Evolutionary conservation across 2,888 invertebrate species (phyloP).

Genomic region (Craniophora ligustri): DNA sequence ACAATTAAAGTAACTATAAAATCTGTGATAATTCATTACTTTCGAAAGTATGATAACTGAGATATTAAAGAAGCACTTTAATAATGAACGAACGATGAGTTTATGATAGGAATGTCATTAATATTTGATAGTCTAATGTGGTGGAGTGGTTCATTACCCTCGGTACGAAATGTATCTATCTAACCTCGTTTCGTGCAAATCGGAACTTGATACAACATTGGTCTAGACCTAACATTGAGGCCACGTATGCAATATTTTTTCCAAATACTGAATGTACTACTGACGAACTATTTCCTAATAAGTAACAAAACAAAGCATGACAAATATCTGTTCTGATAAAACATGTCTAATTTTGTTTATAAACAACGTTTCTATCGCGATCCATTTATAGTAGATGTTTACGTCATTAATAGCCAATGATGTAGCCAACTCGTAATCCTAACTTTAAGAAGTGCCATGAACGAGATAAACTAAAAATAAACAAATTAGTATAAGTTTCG

Average conservation of each 20-base stretch:
- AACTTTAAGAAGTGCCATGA: conserved; percentile 20
- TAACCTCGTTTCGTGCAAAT: conserved; percentile 72
- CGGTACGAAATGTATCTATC: conserved; percentile 66
- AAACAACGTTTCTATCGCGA: conserved; percentile 25
- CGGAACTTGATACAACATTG: conserved; percentile 70
- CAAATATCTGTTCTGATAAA: conserved; percentile 14
- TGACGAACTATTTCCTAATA: conserved; percentile 10
- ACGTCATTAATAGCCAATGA: conserved; percentile 19
- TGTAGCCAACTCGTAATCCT: conserved; percentile 34
- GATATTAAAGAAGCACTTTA: conserved; percentile 9
- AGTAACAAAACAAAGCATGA: conserved; percentile 22
- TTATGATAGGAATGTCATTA: conserved; percentile 43
- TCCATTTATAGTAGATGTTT: conserved; percentile 29
- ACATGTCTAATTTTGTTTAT: conserved; percentile 34
- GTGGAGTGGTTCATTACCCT: conserved; percentile 66
- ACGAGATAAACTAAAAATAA: conserved; percentile 23
- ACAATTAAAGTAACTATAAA: conserved; percentile 22
- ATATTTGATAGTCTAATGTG: conserved; percentile 61
- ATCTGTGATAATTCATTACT: conserved; percentile 37
- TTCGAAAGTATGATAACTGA: conserved; percentile 37
- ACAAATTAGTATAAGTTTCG: conserved; percentile 21
- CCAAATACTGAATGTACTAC: conserved; percentile 5
- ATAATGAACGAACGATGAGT: conserved; percentile 31
- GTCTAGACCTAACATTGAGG: conserved; percentile 66
- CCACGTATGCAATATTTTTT: conserved; percentile 57